Percentiles rank a stretch among this genome's conserved stretches.
These are phyloP conservation scores for Melipona bicolor DNA, from an alignment of 2,888 invertebrate genomes.

Conservation along the genomic window DNA sequence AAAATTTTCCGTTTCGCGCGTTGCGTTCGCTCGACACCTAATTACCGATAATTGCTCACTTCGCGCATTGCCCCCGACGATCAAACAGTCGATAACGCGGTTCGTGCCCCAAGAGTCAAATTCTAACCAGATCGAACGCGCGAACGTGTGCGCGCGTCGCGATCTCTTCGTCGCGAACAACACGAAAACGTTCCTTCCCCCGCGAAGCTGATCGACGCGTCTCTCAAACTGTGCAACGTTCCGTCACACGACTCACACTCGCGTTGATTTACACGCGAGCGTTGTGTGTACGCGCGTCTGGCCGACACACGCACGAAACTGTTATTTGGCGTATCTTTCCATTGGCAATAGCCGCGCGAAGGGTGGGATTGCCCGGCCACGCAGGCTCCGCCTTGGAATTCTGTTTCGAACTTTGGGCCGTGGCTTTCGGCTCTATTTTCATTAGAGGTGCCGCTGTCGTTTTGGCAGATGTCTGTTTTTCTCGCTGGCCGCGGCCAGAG, in stretches of 20 bases:
- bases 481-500: background rate
- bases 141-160: background rate
- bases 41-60: slow-evolving; percentile 45
- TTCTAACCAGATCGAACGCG: background rate
- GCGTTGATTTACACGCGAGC: background rate
- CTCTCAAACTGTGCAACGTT: background rate
- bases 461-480: slow-evolving; percentile 37
- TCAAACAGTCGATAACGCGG: slow-evolving; percentile 31
- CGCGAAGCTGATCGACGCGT: background rate
- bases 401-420: slow-evolving; percentile 66
- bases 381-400: slow-evolving; percentile 66
- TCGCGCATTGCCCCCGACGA: slow-evolving; percentile 19
- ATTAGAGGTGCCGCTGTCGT: slow-evolving; percentile 39
- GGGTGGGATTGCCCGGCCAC: slow-evolving; percentile 57
- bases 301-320: slow-evolving; percentile 2
- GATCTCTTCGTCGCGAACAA: no score
- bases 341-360: slow-evolving; percentile 64
- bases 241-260: slow-evolving; percentile 27
- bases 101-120: background rate
- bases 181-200: background rate
- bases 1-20: background rate
- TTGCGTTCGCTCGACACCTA: slow-evolving; percentile 17
- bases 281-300: background rate
- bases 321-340: slow-evolving; percentile 64
- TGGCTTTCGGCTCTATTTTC: slow-evolving; percentile 66